Evolutionary conservation across 2,113 vertebrate species (phyloP).

Genomic region (Riparia riparia): DNA sequence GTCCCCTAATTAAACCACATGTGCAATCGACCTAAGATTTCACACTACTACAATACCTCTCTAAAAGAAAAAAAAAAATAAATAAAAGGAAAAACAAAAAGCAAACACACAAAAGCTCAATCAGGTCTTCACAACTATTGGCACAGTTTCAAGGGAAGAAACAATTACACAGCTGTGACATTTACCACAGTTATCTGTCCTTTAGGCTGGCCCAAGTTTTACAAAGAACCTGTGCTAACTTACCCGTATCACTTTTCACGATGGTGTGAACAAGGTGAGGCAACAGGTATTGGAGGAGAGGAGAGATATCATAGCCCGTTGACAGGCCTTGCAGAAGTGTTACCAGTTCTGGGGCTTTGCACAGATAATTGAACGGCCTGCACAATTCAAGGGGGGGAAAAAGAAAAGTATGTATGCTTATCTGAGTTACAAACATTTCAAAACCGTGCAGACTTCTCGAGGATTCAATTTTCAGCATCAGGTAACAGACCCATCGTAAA

Average conservation of each 20-base stretch:
- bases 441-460: background rate
- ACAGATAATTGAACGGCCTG: constrained; percentile 83
- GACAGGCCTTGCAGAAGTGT: constrained; percentile 81
- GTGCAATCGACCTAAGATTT: background rate
- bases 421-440: background rate
- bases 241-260: constrained; percentile 67
- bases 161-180: background rate
- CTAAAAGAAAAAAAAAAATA: background rate
- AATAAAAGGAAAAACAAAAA: background rate
- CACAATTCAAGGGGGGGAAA: background rate
- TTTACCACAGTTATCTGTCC: background rate
- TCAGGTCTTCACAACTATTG: background rate
- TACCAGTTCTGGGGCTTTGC: constrained; percentile 77
- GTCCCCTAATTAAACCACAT: background rate
- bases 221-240: background rate
- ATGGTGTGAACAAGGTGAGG: constrained; percentile 81
- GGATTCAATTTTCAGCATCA: background rate
- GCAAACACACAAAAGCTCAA: background rate
- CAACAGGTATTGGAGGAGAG: constrained; percentile 88
- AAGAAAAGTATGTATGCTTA: background rate
- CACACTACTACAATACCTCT: background rate
- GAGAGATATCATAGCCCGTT: constrained; percentile 79
- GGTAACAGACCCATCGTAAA: background rate
- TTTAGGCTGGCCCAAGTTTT: background rate
- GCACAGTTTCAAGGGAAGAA: background rate